Evolutionary conservation across 2,888 invertebrate genomes (phyloP).

Genomic region (Leptothorax acervorum): DNA sequence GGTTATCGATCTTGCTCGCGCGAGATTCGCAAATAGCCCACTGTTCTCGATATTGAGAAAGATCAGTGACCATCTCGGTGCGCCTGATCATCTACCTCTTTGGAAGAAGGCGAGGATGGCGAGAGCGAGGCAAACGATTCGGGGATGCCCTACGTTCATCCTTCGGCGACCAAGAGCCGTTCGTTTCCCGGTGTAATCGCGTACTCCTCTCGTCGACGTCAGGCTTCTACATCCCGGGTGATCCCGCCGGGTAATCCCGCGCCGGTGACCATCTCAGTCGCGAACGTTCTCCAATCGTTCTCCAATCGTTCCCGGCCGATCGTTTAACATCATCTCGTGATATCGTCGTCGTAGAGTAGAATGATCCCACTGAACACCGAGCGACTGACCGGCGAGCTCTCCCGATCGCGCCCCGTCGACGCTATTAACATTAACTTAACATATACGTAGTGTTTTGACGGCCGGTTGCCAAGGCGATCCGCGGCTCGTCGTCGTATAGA

Average conservation of each 20-base stretch:
- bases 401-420: conserved; percentile 50
- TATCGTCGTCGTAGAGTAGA: not conserved
- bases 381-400: conserved; percentile 14
- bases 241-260: conserved; percentile 34
- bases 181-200: conserved; percentile 52
- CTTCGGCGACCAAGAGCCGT: conserved; percentile 47
- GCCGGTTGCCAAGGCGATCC: conserved; percentile 71
- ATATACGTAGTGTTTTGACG: conserved; percentile 66
- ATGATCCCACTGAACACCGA: conserved; percentile 51
- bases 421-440: conserved; percentile 14
- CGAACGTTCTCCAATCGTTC: conserved; percentile 28
- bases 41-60: not conserved
- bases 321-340: conserved; percentile 18
- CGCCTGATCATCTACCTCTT: conserved; percentile 57
- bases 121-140: conserved; percentile 63
- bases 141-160: conserved; percentile 62
- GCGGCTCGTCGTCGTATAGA: conserved; percentile 35
- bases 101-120: conserved; percentile 58
- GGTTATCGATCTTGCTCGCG: conserved; percentile 36
- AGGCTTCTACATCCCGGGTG: conserved; percentile 63
- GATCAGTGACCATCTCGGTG: not conserved
- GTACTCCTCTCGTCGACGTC: conserved; percentile 53
- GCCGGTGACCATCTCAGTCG: conserved; percentile 67
- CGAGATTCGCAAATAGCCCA: conserved; percentile 16
- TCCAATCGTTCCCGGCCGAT: conserved; percentile 19